Percentiles rank a stretch among this genome's conserved stretches.
Evolutionary conservation across 1,140 invertebrate genomes (phyloP).

Genomic region (Meloidogyne chitwoodi): DNA sequence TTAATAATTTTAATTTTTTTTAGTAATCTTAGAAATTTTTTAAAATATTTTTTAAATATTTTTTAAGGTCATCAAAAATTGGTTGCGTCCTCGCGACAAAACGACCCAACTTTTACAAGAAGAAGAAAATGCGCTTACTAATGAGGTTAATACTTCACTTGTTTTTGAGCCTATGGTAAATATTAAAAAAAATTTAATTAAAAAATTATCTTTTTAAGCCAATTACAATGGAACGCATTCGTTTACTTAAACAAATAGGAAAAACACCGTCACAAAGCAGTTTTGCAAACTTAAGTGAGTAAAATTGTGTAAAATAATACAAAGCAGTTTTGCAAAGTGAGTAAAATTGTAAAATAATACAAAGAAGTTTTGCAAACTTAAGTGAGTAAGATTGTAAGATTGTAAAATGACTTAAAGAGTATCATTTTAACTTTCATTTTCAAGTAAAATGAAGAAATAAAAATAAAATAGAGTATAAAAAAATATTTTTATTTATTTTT

Average conservation of each 20-base stretch:
- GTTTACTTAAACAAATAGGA: not conserved
- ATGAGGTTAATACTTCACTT: slow-evolving; percentile 33
- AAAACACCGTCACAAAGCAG: not conserved
- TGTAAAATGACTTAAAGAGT: no score
- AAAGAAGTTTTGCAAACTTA: no score
- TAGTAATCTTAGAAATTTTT: no score
- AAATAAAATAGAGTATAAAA: no score
- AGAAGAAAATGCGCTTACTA: not conserved
- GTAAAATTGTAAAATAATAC: no score
- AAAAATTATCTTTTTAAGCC: slow-evolving; percentile 2
- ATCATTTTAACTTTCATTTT: no score
- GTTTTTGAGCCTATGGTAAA: slow-evolving; percentile 37
- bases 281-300: not conserved
- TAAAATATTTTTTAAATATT: not conserved
- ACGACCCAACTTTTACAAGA: not conserved
- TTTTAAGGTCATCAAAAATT: slow-evolving; percentile 27
- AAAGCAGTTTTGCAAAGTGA: no score
- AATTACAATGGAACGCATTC: slow-evolving; percentile 1
- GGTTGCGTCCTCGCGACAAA: slow-evolving; percentile 11
- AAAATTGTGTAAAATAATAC: no score
- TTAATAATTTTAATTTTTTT: not conserved
- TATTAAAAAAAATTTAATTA: not conserved
- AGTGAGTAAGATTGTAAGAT: no score
- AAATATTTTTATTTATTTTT: no score
- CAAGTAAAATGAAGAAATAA: no score